Evolutionary conservation across 2,888 invertebrate genomes (phyloP).

Genomic region (Apocheima hispidaria): DNA sequence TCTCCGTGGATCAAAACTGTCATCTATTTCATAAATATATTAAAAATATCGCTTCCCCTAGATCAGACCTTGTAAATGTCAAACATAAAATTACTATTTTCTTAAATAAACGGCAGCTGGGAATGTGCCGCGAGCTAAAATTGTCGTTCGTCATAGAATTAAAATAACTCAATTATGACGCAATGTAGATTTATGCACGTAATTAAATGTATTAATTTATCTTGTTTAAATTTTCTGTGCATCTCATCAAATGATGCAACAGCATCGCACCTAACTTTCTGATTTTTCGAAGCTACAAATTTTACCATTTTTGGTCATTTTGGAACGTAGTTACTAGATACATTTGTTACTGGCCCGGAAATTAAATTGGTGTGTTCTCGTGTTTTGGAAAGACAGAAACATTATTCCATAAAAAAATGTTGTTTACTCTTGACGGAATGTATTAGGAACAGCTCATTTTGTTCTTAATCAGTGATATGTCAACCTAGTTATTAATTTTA

Average conservation of each 20-base stretch:
- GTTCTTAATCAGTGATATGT: no score
- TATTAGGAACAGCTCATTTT: no score
- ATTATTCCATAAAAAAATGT: no score
- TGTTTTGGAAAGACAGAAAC: no score
- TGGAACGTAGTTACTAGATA: no score
- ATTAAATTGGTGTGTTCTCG: no score
- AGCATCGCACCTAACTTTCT: background rate
- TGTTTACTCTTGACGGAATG: no score
- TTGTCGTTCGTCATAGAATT: constrained; percentile 28
- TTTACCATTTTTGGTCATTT: no score
- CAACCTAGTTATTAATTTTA: no score
- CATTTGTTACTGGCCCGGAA: no score
- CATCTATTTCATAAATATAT: constrained; percentile 1
- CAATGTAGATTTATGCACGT: constrained; percentile 3
- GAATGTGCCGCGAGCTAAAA: constrained; percentile 25
- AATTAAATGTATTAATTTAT: constrained; percentile 8
- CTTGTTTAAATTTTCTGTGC: background rate
- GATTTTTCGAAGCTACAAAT: background rate
- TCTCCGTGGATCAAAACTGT: constrained; percentile 14
- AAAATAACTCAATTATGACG: constrained; percentile 29
- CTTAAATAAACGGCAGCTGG: constrained; percentile 34
- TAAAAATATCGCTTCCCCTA: constrained; percentile 15
- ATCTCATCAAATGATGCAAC: background rate
- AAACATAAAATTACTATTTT: constrained; percentile 31
- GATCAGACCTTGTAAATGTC: constrained; percentile 34